These are phyloP conservation scores for Drosophila fulvimacula DNA, from an alignment of 2,888 invertebrate genomes.

Conservation along the genomic window DNA sequence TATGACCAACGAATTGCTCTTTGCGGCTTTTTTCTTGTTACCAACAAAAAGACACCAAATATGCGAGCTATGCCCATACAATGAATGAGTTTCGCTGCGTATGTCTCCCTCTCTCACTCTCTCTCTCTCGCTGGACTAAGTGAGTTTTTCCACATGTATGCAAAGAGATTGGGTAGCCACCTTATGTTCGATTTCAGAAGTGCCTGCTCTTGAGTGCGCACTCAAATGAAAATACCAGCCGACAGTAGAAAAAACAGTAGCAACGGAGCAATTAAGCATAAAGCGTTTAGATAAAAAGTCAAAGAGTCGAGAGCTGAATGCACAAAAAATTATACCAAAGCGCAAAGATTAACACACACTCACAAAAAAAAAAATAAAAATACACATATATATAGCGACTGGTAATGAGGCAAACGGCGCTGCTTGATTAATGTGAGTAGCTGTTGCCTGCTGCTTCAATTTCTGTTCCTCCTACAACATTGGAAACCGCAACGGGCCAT, in stretches of 20 bases:
- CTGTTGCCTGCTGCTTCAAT: conserved; percentile 5
- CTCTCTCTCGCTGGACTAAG: conserved; percentile 27
- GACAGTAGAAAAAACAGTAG: conserved; percentile 32
- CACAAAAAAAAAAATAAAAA: conserved; percentile 11
- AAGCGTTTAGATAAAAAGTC: conserved; percentile 66
- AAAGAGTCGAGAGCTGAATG: conserved; percentile 47
- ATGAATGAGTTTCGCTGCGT: conserved; percentile 11
- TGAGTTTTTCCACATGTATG: conserved; percentile 42
- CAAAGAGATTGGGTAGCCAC: conserved; percentile 36
- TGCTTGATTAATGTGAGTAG: conserved; percentile 60
- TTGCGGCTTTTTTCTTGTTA: conserved; percentile 54
- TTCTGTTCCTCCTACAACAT: conserved; percentile 9
- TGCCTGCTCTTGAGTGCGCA: conserved; percentile 29
- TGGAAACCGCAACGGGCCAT: conserved; percentile 50
- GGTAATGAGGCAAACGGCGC: conserved; percentile 51
- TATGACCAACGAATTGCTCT: conserved; percentile 78
- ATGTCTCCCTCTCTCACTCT: neutral
- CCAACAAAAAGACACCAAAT: conserved; percentile 47
- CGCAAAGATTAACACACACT: conserved; percentile 44
- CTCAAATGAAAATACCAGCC: conserved; percentile 39
- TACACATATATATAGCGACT: conserved; percentile 9
- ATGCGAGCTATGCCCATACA: conserved; percentile 36
- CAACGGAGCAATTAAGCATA: conserved; percentile 70
- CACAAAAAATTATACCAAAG: conserved; percentile 23
- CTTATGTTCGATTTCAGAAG: conserved; percentile 62